phyloP scores from a whole-genome alignment of 2,888 invertebrate species.

The Eulithis testata region DNA sequence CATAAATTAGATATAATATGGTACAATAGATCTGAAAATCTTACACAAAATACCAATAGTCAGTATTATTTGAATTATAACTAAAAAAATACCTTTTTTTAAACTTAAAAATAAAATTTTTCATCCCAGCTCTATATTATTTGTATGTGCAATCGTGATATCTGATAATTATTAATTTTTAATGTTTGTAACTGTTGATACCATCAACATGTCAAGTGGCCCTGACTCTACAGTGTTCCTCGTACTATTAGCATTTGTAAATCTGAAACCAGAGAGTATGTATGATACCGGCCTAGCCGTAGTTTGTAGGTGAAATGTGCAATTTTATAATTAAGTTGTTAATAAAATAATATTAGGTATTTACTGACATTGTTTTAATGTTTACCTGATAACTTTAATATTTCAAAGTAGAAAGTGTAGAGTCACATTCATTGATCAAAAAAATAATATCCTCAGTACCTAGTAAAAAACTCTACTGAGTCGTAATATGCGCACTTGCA shows the following conservation, averaged over 20 bases:
- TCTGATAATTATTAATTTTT: background rate
- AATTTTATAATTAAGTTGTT: slow-evolving; percentile 11
- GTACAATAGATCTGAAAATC: slow-evolving; percentile 3
- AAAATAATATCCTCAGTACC: too few species aligned
- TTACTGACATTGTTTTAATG: slow-evolving; percentile 15
- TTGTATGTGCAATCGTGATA: too few species aligned
- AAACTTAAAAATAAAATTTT: background rate
- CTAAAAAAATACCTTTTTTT: background rate
- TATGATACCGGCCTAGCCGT: slow-evolving; percentile 29
- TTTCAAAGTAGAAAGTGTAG: background rate
- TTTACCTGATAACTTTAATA: background rate
- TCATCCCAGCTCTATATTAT: too few species aligned
- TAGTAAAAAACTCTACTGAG: too few species aligned
- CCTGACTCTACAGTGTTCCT: background rate
- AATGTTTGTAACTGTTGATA: too few species aligned
- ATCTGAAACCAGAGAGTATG: slow-evolving; percentile 8
- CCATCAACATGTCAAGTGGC: too few species aligned
- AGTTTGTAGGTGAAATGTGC: slow-evolving; percentile 19
- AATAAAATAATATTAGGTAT: slow-evolving; percentile 20
- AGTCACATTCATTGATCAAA: too few species aligned
- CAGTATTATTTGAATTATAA: slow-evolving; percentile 17
- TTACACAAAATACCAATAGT: background rate
- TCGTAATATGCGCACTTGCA: too few species aligned
- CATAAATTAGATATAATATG: background rate
- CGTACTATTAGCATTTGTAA: slow-evolving; percentile 2